Percentiles rank a stretch among this genome's conserved stretches.
Conservation (phyloP, 2,113 vertebrate species). For the Pao palembangensis region DNA sequence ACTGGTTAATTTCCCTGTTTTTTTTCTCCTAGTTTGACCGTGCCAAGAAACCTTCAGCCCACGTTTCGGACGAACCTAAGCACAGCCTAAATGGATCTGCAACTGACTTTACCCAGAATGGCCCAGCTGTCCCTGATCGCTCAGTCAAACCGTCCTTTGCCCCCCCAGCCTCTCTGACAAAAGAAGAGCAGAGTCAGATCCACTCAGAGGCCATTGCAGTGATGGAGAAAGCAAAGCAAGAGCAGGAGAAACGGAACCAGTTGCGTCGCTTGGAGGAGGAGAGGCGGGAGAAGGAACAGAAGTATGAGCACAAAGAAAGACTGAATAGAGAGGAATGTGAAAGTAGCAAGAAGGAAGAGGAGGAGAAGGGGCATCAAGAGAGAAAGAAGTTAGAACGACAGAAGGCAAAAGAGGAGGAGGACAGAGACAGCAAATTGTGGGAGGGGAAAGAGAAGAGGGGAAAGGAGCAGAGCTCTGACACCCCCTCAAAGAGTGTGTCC, state of each 20-base stretch:
- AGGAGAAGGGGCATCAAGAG: conserved; percentile 66
- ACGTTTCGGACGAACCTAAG: conserved; percentile 63
- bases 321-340: conserved; percentile 55
- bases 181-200: conserved; percentile 80
- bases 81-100: conserved; percentile 63
- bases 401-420: conserved; percentile 56
- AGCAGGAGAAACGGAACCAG: conserved; percentile 77
- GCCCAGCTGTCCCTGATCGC: conserved; percentile 80
- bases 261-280: conserved; percentile 62
- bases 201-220: conserved; percentile 74
- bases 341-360: conserved; percentile 69
- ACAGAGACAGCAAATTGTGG: conserved; percentile 39
- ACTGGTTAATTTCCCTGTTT: conserved; percentile 1
- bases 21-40: conserved; percentile 84
- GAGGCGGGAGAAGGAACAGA: conserved; percentile 62
- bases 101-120: conserved; percentile 71
- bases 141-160: conserved; percentile 78
- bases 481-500: conserved; percentile 67
- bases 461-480: conserved; percentile 67
- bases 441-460: conserved; percentile 66
- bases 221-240: conserved; percentile 78
- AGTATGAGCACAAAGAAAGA: conserved; percentile 51
- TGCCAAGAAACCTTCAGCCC: conserved; percentile 84
- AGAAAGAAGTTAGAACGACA: conserved; percentile 68
- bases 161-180: conserved; percentile 60